These are phyloP conservation scores for Palaemon carinicauda DNA, from an alignment of 1,140 invertebrate genomes.

Conservation along the genomic window DNA sequence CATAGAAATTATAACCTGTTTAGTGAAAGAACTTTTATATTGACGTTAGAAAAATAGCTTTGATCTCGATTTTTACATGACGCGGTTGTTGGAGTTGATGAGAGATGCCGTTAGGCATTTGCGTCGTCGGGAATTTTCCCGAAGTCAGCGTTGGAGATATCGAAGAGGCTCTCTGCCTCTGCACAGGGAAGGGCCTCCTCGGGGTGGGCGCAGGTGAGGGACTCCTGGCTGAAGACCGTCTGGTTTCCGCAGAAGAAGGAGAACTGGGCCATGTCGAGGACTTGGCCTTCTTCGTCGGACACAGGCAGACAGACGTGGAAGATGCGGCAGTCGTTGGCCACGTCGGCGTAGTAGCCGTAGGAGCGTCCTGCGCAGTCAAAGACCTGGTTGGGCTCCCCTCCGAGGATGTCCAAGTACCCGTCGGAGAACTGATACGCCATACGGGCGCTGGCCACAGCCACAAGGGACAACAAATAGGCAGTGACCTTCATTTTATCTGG, in stretches of 20 bases:
- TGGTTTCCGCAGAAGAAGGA: slow-evolving; percentile 46
- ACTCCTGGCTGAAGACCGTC: slow-evolving; percentile 43
- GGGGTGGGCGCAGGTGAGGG: slow-evolving; percentile 36
- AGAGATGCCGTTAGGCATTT: too few relatives aligned
- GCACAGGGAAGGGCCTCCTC: slow-evolving; percentile 37
- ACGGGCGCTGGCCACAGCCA: slow-evolving; percentile 26
- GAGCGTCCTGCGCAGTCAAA: slow-evolving; percentile 26
- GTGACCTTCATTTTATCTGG: slow-evolving; percentile 18
- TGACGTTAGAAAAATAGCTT: too few relatives aligned
- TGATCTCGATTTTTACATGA: too few relatives aligned
- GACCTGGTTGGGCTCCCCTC: slow-evolving; percentile 14
- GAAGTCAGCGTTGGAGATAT: slow-evolving; percentile 43
- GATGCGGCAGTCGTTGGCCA: slow-evolving; percentile 30
- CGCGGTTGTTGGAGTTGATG: too few relatives aligned
- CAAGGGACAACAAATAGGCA: neutral
- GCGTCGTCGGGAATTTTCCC: slow-evolving; percentile 5
- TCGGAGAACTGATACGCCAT: slow-evolving; percentile 31
- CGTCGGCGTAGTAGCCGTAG: slow-evolving; percentile 47
- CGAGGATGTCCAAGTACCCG: slow-evolving; percentile 35
- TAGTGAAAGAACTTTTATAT: too few relatives aligned
- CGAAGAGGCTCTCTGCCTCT: slow-evolving; percentile 34
- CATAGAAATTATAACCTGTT: too few relatives aligned
- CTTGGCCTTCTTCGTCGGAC: slow-evolving; percentile 5
- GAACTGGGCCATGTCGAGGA: slow-evolving; percentile 23
- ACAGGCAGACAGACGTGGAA: slow-evolving; percentile 40